These are phyloP conservation scores for Nomada goodeniana DNA, from an alignment of 2,888 invertebrate genomes.

Conservation along the genomic window DNA sequence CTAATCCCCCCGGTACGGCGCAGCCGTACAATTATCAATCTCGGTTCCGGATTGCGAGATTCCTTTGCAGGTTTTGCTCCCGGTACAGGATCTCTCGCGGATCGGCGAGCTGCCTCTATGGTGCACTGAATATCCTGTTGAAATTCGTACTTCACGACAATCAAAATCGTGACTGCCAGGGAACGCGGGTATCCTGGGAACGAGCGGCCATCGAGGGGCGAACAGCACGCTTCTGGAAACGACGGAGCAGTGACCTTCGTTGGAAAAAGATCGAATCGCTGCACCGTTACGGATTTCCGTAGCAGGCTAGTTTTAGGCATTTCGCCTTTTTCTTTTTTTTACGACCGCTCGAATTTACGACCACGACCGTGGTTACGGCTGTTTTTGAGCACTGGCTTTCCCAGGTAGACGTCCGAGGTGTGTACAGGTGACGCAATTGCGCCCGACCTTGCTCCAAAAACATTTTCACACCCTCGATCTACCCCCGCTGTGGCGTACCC, in stretches of 20 bases:
- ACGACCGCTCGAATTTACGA: conserved; percentile 67
- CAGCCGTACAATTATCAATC: neutral
- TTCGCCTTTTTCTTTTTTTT: conserved; percentile 53
- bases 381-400: conserved; percentile 37
- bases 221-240: conserved; percentile 49
- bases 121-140: neutral
- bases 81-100: too few species aligned
- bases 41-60: neutral
- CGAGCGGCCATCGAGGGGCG: conserved; percentile 8
- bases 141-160: conserved; percentile 28
- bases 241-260: conserved; percentile 52
- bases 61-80: too few species aligned
- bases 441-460: conserved; percentile 81
- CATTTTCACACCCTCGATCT: conserved; percentile 75
- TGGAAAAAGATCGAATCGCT: conserved; percentile 48
- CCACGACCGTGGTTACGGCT: conserved; percentile 56
- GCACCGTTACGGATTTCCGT: conserved; percentile 49
- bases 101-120: too few species aligned
- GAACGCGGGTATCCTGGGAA: conserved; percentile 32
- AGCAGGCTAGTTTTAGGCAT: conserved; percentile 41
- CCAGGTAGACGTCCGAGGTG: conserved; percentile 60
- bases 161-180: conserved; percentile 45
- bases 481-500: conserved; percentile 9
- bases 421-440: conserved; percentile 82
- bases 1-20: conserved; percentile 17